These are phyloP conservation scores for Cosmorhoe ocellata DNA, from an alignment of 2,888 invertebrate genomes.

Conservation along the genomic window DNA sequence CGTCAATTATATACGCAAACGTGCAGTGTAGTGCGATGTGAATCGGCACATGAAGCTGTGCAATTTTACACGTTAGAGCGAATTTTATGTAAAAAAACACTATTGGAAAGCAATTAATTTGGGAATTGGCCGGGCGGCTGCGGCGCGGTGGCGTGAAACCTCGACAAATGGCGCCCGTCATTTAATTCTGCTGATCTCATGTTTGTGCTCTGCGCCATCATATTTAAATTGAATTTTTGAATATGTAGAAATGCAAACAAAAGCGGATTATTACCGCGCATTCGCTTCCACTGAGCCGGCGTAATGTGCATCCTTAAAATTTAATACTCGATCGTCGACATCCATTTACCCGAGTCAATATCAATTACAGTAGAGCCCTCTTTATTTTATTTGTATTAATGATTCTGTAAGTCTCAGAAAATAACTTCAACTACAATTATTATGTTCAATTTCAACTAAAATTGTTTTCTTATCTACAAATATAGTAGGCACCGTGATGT, in stretches of 20 bases:
- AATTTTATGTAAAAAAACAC: constrained; percentile 58
- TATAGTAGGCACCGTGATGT: too few species aligned
- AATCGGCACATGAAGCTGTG: constrained; percentile 28
- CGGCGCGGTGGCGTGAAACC: constrained; percentile 50
- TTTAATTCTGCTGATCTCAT: constrained; percentile 78
- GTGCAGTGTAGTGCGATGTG: constrained; percentile 15
- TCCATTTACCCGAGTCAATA: constrained; percentile 39
- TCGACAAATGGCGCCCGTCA: constrained; percentile 73
- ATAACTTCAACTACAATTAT: too few species aligned
- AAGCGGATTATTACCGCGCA: constrained; percentile 57
- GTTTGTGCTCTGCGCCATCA: constrained; percentile 74
- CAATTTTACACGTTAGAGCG: constrained; percentile 41
- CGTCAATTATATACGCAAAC: too few species aligned
- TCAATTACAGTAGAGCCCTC: constrained; percentile 15
- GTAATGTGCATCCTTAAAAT: constrained; percentile 59
- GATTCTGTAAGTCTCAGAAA: too few species aligned
- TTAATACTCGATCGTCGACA: constrained; percentile 40
- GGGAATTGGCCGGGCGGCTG: constrained; percentile 55
- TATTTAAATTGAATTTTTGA: constrained; percentile 79
- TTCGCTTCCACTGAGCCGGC: constrained; percentile 43
- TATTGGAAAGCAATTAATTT: constrained; percentile 77
- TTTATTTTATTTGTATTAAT: background rate
- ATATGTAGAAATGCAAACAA: constrained; percentile 66
- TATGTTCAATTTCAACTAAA: too few species aligned
- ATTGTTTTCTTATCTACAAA: too few species aligned